Base-by-base conservation (phyloP, 2,113 vertebrate species). In the Boulengeromyrus knoepffleri region DNA sequence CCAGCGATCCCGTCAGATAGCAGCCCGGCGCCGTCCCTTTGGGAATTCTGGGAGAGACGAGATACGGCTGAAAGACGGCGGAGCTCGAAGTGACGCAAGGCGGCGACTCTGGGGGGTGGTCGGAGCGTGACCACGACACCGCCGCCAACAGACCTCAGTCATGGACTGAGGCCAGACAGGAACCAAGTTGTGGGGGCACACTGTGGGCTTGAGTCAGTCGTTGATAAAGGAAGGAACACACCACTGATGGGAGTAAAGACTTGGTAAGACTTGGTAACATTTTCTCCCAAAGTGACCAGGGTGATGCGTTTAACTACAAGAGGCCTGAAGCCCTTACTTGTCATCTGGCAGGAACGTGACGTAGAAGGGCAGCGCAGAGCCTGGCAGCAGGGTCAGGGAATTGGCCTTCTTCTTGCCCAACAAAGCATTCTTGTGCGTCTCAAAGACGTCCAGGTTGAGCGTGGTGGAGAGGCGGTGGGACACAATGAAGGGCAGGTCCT, bases 1-100 rank as follows among this genome's bases (percentile, higher is more conserved):
- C 96, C 74, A 99, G 95, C 86, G 97, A 97, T 91, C 99, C 99
- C 90, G 96, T 94, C 88, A 99, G 97, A 39, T 98, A 99, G 90
- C 99, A 99, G 46, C 99, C 99, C 50, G 98, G 97, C 94, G 97
- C 96, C 24, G 98, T 96, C 74, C 99, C 99, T 94, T 99, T 99
- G 85, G 99, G 99, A 92, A 99, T 96, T 95, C 99, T 96, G 53
- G 39, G 84, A 89, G 36, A 92, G 36, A 53, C 50, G 3, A 91
- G 58, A 36, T 89, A 13, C 39, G 31, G 56, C 0, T 45, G 5
- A 47, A 19, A 19, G 39, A 42, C 4, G 53, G 39, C 36, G 3
- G 31, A 6, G 50, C 36, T 17, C 0, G 1, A 19, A 19, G 70
- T 17, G 70, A 39, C 5, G 36, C 8, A 12, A 31, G n/a, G 10